phyloP scores from a whole-genome alignment of 1,140 invertebrate genomes.

The Psilanteris sp. region DNA sequence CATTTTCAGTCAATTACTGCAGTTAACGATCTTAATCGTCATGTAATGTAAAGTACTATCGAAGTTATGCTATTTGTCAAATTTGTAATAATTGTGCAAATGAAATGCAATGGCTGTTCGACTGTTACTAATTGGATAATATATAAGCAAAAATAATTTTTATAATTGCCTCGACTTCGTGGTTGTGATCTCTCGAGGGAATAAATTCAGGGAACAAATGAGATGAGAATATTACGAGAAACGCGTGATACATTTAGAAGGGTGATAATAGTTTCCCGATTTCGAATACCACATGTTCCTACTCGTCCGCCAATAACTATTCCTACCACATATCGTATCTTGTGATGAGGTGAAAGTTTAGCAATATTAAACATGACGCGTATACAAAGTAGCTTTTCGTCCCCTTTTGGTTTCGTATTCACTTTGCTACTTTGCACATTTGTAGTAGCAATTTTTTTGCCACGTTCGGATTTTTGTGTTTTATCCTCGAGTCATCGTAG shows the following conservation, averaged over 20 bases:
- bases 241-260: slow-evolving; percentile 52
- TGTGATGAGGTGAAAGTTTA: slow-evolving; percentile 52
- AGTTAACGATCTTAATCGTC: slow-evolving; percentile 13
- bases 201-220: slow-evolving; percentile 40
- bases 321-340: slow-evolving; percentile 52
- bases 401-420: slow-evolving; percentile 18
- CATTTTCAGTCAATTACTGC: slow-evolving; percentile 18
- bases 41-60: slow-evolving; percentile 4
- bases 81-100: slow-evolving; percentile 13
- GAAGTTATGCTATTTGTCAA: slow-evolving; percentile 21
- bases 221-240: slow-evolving; percentile 44
- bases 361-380: slow-evolving; percentile 52
- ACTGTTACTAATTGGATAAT: slow-evolving; percentile 3
- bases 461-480: no score
- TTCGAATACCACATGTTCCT: slow-evolving; percentile 28
- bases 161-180: background rate
- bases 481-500: no score
- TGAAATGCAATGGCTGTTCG: slow-evolving; percentile 8
- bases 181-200: slow-evolving; percentile 17
- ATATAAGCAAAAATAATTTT: slow-evolving; percentile 9
- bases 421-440: slow-evolving; percentile 21
- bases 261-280: slow-evolving; percentile 58
- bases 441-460: background rate
- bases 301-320: slow-evolving; percentile 37
- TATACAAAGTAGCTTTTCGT: slow-evolving; percentile 49